These are phyloP conservation scores for Heterodera carotae DNA, from an alignment of 1,140 invertebrate species.

Conservation along the genomic window DNA sequence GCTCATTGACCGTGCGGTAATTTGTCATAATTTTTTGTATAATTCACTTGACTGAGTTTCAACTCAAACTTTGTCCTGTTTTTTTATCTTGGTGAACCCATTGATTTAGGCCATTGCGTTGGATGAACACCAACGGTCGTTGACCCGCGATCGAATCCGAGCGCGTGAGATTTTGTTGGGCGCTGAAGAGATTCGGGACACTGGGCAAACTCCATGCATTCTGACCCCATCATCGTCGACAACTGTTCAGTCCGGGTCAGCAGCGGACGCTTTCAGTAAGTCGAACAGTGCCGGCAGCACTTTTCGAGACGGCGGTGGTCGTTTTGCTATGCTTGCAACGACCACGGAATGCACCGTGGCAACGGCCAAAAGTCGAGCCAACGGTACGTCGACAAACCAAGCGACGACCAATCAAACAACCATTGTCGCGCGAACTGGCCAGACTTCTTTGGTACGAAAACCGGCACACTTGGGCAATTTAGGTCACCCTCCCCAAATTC, in stretches of 20 bases:
- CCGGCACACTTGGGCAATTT: too few relatives aligned
- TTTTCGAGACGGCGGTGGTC: background rate
- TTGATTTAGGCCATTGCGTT: slow-evolving; percentile 26
- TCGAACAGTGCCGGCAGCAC: background rate
- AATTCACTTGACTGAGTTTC: slow-evolving; percentile 19
- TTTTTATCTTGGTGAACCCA: background rate
- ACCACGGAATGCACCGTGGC: background rate
- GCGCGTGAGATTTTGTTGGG: slow-evolving; percentile 19
- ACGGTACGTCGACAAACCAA: background rate
- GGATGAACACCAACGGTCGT: slow-evolving; percentile 25
- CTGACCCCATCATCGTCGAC: background rate
- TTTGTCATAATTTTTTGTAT: background rate
- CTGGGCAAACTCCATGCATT: too few relatives aligned
- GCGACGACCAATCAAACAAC: background rate
- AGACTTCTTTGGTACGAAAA: slow-evolving; percentile 1
- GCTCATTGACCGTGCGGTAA: slow-evolving; percentile 30
- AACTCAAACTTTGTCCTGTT: background rate
- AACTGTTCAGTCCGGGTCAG: background rate
- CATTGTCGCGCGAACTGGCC: background rate
- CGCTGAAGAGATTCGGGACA: slow-evolving; percentile 22
- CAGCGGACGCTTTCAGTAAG: background rate
- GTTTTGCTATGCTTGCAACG: background rate
- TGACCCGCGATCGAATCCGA: slow-evolving; percentile 18
- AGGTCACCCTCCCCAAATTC: too few relatives aligned
- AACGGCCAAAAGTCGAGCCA: background rate